Percentiles rank a stretch among this genome's conserved stretches.
phyloP scores from a whole-genome alignment of 1,140 invertebrate genomes.

The Drosophila kurseongensis region DNA sequence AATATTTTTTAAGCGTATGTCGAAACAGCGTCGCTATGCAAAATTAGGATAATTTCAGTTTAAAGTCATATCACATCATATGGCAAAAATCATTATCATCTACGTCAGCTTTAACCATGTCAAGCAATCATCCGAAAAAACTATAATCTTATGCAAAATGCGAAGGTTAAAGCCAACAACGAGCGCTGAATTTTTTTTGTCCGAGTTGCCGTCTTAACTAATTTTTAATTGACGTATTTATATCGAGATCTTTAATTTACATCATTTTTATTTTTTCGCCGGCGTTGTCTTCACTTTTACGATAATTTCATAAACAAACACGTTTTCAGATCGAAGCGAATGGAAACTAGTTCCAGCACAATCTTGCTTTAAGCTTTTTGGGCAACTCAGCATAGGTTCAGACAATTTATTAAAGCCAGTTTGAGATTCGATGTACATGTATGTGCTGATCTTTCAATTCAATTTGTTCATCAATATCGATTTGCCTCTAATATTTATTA shows the following conservation, averaged over 20 bases:
- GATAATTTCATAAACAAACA: conserved; percentile 58
- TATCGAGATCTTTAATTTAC: conserved; percentile 66
- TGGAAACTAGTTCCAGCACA: conserved; percentile 56
- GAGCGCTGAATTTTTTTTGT: conserved; percentile 35
- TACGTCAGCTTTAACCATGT: conserved; percentile 29
- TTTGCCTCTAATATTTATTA: conserved; percentile 67
- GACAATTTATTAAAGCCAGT: conserved; percentile 61
- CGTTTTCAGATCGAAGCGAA: conserved; percentile 46
- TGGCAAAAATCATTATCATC: conserved; percentile 28
- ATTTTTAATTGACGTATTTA: conserved; percentile 77
- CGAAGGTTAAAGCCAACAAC: conserved; percentile 57
- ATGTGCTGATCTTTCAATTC: conserved; percentile 29
- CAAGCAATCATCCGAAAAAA: conserved; percentile 22
- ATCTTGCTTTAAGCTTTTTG: conserved; percentile 34
- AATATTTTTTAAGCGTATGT: conserved; percentile 8
- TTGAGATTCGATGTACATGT: conserved; percentile 16
- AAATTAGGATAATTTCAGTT: conserved; percentile 44
- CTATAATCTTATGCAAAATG: conserved; percentile 58
- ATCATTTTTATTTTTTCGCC: conserved; percentile 41
- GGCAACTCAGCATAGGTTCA: conserved; percentile 8
- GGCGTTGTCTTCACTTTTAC: conserved; percentile 26
- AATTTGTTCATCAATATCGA: conserved; percentile 3
- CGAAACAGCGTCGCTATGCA: conserved; percentile 11
- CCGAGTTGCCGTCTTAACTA: conserved; percentile 60
- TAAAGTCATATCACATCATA: conserved; percentile 9